A percentile compares a stretch with the other conserved stretches of the same genome.
Evolutionary conservation across 2,797 vertebrate species (phyloP).

Genomic region (Anguilla megastoma): DNA sequence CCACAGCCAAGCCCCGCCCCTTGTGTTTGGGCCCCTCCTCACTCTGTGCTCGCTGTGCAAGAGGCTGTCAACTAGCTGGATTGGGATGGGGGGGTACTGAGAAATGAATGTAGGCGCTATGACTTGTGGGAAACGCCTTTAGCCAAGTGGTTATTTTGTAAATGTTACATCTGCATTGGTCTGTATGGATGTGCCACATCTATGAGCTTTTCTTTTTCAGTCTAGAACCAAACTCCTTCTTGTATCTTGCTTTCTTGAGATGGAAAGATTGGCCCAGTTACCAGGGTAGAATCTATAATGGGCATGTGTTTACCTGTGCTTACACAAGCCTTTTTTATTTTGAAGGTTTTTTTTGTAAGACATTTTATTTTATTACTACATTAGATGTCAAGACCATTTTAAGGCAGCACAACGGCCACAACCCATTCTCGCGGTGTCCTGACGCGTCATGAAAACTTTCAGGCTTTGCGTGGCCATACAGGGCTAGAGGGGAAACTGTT

Average conservation of each 20-base stretch:
- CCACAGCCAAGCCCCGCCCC: constrained; percentile 56
- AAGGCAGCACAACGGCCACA: not conserved
- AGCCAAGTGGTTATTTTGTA: not conserved
- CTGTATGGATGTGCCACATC: no score
- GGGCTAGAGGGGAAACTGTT: not conserved
- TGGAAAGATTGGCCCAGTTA: no score
- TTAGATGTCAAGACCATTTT: not conserved
- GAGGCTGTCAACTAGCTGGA: constrained; percentile 68
- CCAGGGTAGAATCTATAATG: constrained; percentile 3
- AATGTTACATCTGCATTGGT: no score
- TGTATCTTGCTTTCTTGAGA: not conserved
- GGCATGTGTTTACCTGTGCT: not conserved
- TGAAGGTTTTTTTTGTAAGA: not conserved
- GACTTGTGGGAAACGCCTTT: not conserved
- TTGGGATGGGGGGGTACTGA: not conserved
- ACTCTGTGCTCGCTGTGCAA: constrained; percentile 64
- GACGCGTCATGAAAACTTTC: not conserved
- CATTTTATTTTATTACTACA: not conserved
- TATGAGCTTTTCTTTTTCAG: no score
- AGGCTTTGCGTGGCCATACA: not conserved
- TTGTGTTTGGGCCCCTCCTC: constrained; percentile 67
- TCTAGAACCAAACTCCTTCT: no score
- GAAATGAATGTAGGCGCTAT: no score
- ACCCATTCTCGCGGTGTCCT: constrained; percentile 6
- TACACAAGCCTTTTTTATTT: not conserved